phyloP scores from a whole-genome alignment of 2,113 vertebrate species.

The Gymnogyps californianus region DNA sequence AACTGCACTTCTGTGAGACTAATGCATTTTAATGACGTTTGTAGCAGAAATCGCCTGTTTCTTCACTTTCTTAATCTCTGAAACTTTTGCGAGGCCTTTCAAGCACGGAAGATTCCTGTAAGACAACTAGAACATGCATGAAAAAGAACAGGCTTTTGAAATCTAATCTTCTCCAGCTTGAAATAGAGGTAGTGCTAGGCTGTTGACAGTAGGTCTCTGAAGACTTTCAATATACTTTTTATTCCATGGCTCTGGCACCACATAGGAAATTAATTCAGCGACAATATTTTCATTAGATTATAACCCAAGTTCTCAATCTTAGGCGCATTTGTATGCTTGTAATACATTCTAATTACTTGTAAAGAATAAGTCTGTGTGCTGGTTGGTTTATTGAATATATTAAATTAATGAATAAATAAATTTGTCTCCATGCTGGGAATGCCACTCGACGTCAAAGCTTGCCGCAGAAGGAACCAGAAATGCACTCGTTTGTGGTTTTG shows the following conservation, averaged over 20 bases:
- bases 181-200: constrained; percentile 50
- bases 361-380: constrained; percentile 69
- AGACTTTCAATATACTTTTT: constrained; percentile 80
- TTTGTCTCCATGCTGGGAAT: constrained; percentile 35
- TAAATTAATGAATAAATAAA: constrained; percentile 72
- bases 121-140: constrained; percentile 59
- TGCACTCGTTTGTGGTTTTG: neutral
- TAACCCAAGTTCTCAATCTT: constrained; percentile 74
- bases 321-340: constrained; percentile 77
- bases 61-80: neutral
- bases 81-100: neutral
- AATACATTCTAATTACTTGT: constrained; percentile 70
- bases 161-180: constrained; percentile 66
- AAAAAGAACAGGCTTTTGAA: constrained; percentile 73
- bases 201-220: constrained; percentile 72
- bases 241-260: constrained; percentile 74
- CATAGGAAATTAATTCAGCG: constrained; percentile 85
- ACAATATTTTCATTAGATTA: constrained; percentile 91
- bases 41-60: neutral
- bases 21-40: neutral
- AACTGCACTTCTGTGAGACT: neutral
- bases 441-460: constrained; percentile 9
- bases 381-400: constrained; percentile 71
- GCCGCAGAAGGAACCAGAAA: neutral
- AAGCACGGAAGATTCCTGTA: constrained; percentile 1